Conservation (phyloP, 2,797 vertebrate genomes). For the Poeciliopsis paucimaculata region DNA sequence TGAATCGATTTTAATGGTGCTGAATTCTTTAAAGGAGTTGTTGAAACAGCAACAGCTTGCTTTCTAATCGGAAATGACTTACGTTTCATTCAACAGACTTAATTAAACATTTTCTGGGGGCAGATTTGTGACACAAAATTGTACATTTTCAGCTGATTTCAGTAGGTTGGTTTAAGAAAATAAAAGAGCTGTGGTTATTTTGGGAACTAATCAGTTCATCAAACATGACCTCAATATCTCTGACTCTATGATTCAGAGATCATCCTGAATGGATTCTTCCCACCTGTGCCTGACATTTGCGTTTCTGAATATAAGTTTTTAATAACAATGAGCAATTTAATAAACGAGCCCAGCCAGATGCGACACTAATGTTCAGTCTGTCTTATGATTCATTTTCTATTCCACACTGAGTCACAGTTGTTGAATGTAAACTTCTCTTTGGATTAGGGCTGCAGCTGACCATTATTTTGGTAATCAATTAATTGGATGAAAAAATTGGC, state of each 20-base stretch:
- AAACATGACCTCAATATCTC: constrained; percentile 19
- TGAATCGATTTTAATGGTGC: neutral
- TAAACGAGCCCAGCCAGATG: neutral
- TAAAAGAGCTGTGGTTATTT: constrained; percentile 4
- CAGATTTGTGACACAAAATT: neutral
- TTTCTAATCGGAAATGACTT: neutral
- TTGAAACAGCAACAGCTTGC: neutral
- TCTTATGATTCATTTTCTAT: neutral
- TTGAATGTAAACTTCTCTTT: neutral
- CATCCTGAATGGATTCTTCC: constrained; percentile 29
- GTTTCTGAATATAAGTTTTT: constrained; percentile 32
- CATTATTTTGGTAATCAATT: no score
- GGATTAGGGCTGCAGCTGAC: neutral
- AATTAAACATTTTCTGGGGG: neutral
- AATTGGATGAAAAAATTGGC: no score
- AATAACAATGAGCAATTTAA: constrained; percentile 18
- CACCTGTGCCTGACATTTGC: constrained; percentile 37
- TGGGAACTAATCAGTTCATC: constrained; percentile 21
- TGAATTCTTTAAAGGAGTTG: neutral
- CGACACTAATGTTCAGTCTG: neutral
- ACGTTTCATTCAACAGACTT: neutral
- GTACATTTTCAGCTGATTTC: neutral
- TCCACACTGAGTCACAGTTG: neutral
- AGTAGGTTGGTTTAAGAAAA: neutral
- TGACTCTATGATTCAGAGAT: constrained; percentile 34